Base-by-base conservation (phyloP, 2,888 invertebrate genomes). In the Ephialtes manifestator region DNA sequence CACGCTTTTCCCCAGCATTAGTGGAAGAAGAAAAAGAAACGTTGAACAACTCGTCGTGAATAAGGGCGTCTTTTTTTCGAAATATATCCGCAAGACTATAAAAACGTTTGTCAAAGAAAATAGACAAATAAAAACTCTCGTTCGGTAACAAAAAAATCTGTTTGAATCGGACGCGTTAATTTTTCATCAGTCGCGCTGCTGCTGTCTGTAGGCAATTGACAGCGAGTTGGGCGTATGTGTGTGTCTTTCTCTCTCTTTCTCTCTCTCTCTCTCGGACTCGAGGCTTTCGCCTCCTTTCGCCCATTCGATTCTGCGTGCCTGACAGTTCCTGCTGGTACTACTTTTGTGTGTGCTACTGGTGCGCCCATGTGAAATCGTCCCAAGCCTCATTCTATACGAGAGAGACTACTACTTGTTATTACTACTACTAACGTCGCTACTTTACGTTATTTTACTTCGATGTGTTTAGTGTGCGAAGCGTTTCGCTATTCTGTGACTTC, bases 221-320 rank as follows among this genome's bases (percentile, higher is more conserved):
- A 84, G 76, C 46, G 76, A 80, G 81, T 86, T 85, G 87, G 85
- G 87, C 85, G 86, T 87, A 86, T 81, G 77, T 83, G 46, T 74
- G 15, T 75, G 72, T 82, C 43, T 53, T n/a, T n/a, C 43, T 84
- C 51, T 83, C 51, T 55, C 68, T 39, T 58, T 46, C 71, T 43
- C 28, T 51, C 71, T 24, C 20, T 55, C 20, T 24, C 24, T 58
- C 28, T 58, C 58, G 2, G 24, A 24, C 63, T 35, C 39, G 39
- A 18, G 43, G 39, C 39, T 39, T 11, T 65, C 65, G 18, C 43
- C 58, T 43, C 58, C 58, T 74, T 60, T 74, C 74, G 74, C 74
- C 74, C 74, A 74, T 74, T 74, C 74, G 74, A 60, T 60, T 74
- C 74, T 60, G 58, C 55, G 46, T 58, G 43, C 28, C 58, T 74